Percentiles rank a stretch among this genome's conserved stretches.
Conservation (phyloP, 2,113 vertebrate species). For the Todiramphus saurophagus region DNA sequence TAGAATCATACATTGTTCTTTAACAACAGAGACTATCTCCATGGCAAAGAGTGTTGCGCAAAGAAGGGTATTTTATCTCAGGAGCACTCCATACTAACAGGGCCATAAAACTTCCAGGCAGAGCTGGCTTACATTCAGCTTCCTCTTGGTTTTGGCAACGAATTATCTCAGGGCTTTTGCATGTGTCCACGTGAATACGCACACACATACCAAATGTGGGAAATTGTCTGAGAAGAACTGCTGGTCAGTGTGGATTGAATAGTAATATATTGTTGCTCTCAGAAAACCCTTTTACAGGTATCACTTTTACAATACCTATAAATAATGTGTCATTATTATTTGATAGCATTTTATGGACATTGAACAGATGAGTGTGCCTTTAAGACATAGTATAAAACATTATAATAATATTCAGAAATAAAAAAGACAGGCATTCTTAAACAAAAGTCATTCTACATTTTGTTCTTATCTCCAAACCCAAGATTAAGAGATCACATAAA, state of each 20-base stretch:
- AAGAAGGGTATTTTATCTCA: not conserved
- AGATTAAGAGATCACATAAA: not conserved
- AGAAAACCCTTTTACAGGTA: not conserved
- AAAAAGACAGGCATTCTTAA: not conserved
- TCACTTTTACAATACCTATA: not conserved
- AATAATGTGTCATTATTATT: not conserved
- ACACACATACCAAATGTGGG: not conserved
- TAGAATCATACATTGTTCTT: not conserved
- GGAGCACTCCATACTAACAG: not conserved
- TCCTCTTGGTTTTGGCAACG: not conserved
- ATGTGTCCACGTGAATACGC: accelerated
- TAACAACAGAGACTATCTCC: not conserved
- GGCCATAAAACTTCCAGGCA: not conserved
- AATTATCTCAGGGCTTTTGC: not conserved
- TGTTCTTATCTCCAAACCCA: not conserved
- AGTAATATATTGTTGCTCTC: not conserved
- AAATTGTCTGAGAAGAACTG: not conserved
- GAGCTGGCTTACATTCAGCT: not conserved
- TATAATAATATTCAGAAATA: not conserved
- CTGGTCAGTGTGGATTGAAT: not conserved
- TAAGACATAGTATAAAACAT: not conserved
- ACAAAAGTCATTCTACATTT: not conserved
- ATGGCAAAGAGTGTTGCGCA: not conserved
- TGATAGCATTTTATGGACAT: not conserved
- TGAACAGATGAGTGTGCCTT: not conserved